A percentile compares a stretch with the other conserved stretches of the same genome.
phyloP scores from a whole-genome alignment of 2,797 vertebrate species.

The Alcedo atthis region DNA sequence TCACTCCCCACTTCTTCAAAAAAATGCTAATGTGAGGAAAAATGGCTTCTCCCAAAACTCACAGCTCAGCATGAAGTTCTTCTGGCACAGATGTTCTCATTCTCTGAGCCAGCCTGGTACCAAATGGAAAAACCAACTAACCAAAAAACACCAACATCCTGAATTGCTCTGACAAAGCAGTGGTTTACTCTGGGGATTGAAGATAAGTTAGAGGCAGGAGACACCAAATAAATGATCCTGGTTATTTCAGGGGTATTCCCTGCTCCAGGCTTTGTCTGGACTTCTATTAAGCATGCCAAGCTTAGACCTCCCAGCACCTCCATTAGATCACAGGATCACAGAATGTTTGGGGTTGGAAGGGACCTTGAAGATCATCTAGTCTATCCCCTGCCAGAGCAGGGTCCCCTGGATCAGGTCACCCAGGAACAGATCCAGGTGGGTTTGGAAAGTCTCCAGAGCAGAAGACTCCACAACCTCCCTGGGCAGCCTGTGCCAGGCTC shows the following conservation, averaged over 20 bases:
- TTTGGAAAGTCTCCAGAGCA: no score
- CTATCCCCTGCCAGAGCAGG: no score
- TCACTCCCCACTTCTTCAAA: constrained; percentile 37
- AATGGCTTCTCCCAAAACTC: constrained; percentile 10
- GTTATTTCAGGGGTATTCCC: not conserved
- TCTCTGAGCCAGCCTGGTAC: constrained; percentile 3
- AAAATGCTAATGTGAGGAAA: constrained; percentile 58
- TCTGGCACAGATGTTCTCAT: constrained; percentile 49
- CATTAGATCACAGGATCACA: not conserved
- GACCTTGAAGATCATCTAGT: no score
- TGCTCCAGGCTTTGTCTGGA: not conserved
- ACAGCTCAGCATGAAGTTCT: constrained; percentile 50
- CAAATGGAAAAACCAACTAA: not conserved
- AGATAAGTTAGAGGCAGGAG: not conserved
- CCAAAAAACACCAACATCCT: not conserved
- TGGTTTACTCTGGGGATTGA: not conserved
- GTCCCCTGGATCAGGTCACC: no score
- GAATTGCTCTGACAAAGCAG: not conserved
- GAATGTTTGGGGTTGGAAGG: no score
- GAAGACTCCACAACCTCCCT: no score
- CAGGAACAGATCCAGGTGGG: no score
- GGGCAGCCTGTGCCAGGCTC: no score
- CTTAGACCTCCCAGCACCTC: not conserved
- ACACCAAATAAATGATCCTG: not conserved
- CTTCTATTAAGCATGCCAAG: not conserved